phyloP scores from a whole-genome alignment of 1,140 invertebrate genomes.

The Neodiprion virginianus region DNA sequence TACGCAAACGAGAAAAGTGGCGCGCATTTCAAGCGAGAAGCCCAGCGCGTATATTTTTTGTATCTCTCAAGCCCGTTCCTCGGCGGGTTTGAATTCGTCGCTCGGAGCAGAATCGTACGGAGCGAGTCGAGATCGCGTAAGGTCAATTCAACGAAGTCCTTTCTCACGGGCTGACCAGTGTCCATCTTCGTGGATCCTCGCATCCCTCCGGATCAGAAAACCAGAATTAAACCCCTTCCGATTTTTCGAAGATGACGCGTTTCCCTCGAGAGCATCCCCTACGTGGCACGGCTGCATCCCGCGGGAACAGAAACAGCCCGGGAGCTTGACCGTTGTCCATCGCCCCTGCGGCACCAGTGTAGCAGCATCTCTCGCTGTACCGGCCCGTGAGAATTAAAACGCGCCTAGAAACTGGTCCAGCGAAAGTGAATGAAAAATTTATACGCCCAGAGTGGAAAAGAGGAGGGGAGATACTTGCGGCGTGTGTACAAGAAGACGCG shows the following conservation, averaged over 20 bases:
- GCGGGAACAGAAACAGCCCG: conserved; percentile 22
- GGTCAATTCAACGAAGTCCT: conserved; percentile 55
- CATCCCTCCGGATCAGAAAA: conserved; percentile 53
- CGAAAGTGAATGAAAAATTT: conserved; percentile 36
- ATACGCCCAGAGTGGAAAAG: conserved; percentile 21
- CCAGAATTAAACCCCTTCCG: conserved; percentile 59
- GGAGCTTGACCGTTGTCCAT: conserved; percentile 62
- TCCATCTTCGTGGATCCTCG: conserved; percentile 26
- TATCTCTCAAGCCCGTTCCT: too few species aligned
- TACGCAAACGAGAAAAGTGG: too few species aligned
- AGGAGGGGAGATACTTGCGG: conserved; percentile 11
- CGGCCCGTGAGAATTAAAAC: conserved; percentile 50
- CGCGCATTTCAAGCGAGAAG: too few species aligned
- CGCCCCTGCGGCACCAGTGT: conserved; percentile 54
- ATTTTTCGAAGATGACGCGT: conserved; percentile 49
- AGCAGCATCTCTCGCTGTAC: conserved; percentile 25
- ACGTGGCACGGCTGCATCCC: conserved; percentile 21
- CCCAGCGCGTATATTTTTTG: too few species aligned
- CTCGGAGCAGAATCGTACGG: conserved; percentile 18
- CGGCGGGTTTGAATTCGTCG: not conserved
- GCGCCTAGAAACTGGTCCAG: conserved; percentile 54
- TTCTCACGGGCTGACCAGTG: conserved; percentile 53
- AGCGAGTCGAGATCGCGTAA: conserved; percentile 30
- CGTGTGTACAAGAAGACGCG: conserved; percentile 10
- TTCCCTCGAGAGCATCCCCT: conserved; percentile 41